Evolutionary conservation across 1,140 invertebrate species (phyloP), one percentile per base, ranked within the genome.

Genomic region (Andricus grossulariae): DNA sequence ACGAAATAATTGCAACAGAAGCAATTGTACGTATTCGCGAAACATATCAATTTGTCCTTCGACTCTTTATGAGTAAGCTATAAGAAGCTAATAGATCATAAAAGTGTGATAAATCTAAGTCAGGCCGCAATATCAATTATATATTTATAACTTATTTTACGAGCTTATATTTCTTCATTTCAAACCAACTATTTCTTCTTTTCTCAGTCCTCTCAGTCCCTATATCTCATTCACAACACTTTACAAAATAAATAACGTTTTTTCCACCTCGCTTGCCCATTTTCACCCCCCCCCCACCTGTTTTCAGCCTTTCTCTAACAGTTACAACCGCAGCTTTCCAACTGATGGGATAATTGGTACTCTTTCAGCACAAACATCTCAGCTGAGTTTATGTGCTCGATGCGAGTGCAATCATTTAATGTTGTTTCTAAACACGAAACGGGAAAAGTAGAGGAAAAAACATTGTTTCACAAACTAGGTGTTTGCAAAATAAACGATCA

Each of bases 321-420:
- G 54, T 50, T 76, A 76, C 79, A 74, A 50, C 57, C 45, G 18
- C 50, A 73, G 55, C 45, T 76, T 50, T 55, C 54, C 80, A 75
- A 39, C 71, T 57, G 32, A 55, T 45, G 16, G 55, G 79, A 71
- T 84, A 84, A 84, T 83, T 83, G 78, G 75, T 74, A 76, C 54
- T 74, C 75, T 84, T 83, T 77, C 75, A 82, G 73, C 81, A 82
- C 76, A 78, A 75, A 77, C 75, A 71, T 18, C 49, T 55, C 6
- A 32, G 51, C 45, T 50, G n/a, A 49, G 50, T 25, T 39, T 66
- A 66, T 66, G 25, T 4, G 25, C 60, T 39, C 32, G 21, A 39
- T 39, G 6, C 25, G 12, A 32, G 32, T 32, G 15, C 10, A 13
- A 32, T 19, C 16, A 12, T 39, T 25, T 32, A 60, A 60, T 60